These are phyloP conservation scores for Tauraco hartlaubi DNA, from an alignment of 2,797 vertebrate species.

Conservation along the genomic window DNA sequence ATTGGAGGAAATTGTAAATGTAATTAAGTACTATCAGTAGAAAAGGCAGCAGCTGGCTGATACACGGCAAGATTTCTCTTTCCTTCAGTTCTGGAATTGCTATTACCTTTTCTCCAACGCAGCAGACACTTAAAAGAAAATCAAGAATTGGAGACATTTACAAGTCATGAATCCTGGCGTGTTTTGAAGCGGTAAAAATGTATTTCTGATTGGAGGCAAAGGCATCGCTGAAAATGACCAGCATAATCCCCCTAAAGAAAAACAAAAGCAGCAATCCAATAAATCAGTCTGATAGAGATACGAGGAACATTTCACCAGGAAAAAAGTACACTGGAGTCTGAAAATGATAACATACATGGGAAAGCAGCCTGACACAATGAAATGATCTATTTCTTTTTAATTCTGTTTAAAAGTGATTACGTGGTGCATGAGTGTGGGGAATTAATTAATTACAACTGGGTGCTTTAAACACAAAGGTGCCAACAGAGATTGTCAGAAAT, in stretches of 20 bases:
- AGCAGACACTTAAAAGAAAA: slow-evolving; percentile 39
- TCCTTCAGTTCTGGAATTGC: not conserved
- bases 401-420: not conserved
- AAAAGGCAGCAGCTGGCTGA: slow-evolving; percentile 42
- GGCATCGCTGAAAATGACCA: not conserved
- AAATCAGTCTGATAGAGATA: slow-evolving; percentile 9
- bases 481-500: not conserved
- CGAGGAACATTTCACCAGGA: not conserved
- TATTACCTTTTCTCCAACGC: not conserved
- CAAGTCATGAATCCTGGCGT: slow-evolving; percentile 25
- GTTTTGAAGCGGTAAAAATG: slow-evolving; percentile 15
- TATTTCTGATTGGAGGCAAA: slow-evolving; percentile 17
- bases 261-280: slow-evolving; percentile 38
- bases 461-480: not conserved
- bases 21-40: slow-evolving; percentile 58
- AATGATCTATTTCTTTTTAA: not conserved
- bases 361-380: not conserved
- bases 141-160: slow-evolving; percentile 33
- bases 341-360: not conserved
- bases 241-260: not conserved
- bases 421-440: not conserved
- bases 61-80: slow-evolving; percentile 17
- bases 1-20: slow-evolving; percentile 64
- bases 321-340: not conserved
- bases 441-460: not conserved